Evolutionary conservation across 1,140 invertebrate species (phyloP).

Genomic region (Kradibia gibbosae): DNA sequence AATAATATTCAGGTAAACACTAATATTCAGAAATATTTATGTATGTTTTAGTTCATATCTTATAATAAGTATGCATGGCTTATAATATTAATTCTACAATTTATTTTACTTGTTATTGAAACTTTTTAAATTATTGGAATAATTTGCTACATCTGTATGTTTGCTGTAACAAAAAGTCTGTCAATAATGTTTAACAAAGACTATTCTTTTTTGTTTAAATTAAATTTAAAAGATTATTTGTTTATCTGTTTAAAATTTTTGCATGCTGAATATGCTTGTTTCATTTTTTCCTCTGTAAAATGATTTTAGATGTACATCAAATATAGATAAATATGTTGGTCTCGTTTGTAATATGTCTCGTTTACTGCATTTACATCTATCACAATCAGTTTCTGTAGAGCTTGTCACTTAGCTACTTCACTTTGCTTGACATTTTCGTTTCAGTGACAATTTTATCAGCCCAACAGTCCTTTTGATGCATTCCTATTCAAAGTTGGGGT

Average conservation of each 20-base stretch:
- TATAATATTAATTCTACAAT: not conserved
- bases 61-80: conserved; percentile 14
- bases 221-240: not conserved
- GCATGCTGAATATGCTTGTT: not conserved
- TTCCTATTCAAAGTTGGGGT: conserved; percentile 82
- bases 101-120: not conserved
- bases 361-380: conserved; percentile 31
- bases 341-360: conserved; percentile 28
- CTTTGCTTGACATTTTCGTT: conserved; percentile 75
- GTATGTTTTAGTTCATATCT: not conserved
- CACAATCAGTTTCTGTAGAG: conserved; percentile 57
- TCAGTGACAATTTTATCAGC: conserved; percentile 80
- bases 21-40: not conserved
- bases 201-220: not conserved
- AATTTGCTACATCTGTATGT: not conserved
- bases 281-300: conserved; percentile 37
- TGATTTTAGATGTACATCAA: conserved; percentile 30
- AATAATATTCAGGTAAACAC: conserved; percentile 24
- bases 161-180: not conserved
- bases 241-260: not conserved
- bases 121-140: not conserved
- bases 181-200: conserved; percentile 20
- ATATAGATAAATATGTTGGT: conserved; percentile 17
- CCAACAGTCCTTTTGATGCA: conserved; percentile 81
- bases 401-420: conserved; percentile 66